Evolutionary conservation across 2,797 vertebrate genomes (phyloP).

Genomic region (Lacerta bilineata): DNA sequence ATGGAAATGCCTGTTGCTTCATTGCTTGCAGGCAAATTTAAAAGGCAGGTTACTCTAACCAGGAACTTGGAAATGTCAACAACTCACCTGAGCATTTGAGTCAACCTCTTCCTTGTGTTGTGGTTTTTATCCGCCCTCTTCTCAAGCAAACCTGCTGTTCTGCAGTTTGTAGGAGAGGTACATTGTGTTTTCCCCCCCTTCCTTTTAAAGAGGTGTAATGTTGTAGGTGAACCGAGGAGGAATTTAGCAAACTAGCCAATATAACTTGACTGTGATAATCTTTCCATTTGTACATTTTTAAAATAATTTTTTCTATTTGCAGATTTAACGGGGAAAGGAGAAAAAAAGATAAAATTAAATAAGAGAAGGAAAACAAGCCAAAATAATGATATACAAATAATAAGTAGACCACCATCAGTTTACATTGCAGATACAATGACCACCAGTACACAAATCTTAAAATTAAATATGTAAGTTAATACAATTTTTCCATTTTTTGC

Average conservation of each 20-base stretch:
- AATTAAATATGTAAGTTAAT: too few species aligned
- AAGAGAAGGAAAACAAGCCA: too few species aligned
- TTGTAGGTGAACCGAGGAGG: neutral
- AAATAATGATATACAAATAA: too few species aligned
- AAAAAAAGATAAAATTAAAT: too few species aligned
- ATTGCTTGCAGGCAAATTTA: neutral
- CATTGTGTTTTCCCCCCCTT: too few species aligned
- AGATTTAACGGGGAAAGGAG: too few species aligned
- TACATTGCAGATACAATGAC: too few species aligned
- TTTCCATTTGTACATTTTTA: too few species aligned
- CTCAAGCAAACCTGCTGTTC: constrained; percentile 25
- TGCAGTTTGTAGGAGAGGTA: neutral
- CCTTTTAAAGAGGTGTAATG: neutral
- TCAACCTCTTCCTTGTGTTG: accelerated
- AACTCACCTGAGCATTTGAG: constrained; percentile 42
- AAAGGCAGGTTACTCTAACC: constrained; percentile 43
- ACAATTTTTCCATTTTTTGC: too few species aligned
- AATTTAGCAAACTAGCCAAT: neutral
- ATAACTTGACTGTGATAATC: accelerated
- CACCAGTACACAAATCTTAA: too few species aligned
- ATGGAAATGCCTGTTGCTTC: constrained; percentile 48
- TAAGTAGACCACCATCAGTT: too few species aligned
- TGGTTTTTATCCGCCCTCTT: constrained; percentile 21
- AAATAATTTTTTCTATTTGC: too few species aligned
- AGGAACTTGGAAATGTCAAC: constrained; percentile 52